These are phyloP conservation scores for Agonopterix arenella DNA, from an alignment of 2,888 invertebrate genomes.

Conservation along the genomic window DNA sequence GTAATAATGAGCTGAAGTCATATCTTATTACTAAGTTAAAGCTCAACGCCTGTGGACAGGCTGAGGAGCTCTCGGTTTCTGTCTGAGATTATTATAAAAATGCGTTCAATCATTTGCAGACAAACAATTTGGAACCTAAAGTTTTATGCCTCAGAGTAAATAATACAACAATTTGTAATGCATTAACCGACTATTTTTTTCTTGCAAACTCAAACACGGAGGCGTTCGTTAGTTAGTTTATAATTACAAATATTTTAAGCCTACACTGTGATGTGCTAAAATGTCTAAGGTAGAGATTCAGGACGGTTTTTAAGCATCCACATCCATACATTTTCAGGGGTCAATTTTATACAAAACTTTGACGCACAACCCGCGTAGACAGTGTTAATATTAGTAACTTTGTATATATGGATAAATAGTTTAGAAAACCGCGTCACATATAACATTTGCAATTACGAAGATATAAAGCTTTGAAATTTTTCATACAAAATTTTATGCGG, in stretches of 20 bases:
- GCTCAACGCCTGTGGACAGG: constrained; percentile 58
- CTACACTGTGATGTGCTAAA: constrained; percentile 47
- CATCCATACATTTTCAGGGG: too few relatives aligned
- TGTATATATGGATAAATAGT: too few relatives aligned
- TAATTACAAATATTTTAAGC: constrained; percentile 65
- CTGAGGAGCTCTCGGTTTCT: constrained; percentile 37
- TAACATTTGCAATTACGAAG: too few relatives aligned
- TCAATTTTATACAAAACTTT: too few relatives aligned
- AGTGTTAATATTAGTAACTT: too few relatives aligned
- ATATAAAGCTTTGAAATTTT: too few relatives aligned
- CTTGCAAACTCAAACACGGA: constrained; percentile 21
- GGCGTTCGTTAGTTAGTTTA: constrained; percentile 62
- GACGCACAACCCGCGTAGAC: too few relatives aligned
- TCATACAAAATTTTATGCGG: too few relatives aligned
- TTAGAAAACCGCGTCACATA: too few relatives aligned
- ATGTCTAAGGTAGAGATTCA: constrained; percentile 24
- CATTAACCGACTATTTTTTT: constrained; percentile 13
- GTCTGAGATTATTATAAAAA: not conserved
- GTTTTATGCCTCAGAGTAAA: too few relatives aligned
- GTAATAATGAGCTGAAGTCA: constrained; percentile 66
- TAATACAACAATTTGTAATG: not conserved
- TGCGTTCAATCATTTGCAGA: not conserved
- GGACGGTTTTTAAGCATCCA: too few relatives aligned
- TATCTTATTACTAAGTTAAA: constrained; percentile 68
- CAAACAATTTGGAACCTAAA: too few relatives aligned